Evolutionary conservation across 2,113 vertebrate species (phyloP), one percentile per base, ranked within the genome.

Genomic region (Sander lucioperca): DNA sequence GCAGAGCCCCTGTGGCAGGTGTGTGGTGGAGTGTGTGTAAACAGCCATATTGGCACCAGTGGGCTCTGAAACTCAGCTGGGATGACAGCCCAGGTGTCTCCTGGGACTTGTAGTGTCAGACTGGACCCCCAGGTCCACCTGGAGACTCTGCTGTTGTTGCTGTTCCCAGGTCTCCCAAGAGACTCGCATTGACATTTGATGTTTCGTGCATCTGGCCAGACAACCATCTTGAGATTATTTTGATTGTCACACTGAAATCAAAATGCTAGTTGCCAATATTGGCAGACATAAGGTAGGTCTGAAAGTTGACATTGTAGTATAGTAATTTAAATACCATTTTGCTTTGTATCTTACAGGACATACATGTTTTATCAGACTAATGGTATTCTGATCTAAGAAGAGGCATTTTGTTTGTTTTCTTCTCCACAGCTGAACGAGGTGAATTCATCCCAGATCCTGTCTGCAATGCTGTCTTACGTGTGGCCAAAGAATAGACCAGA

Each of bases 401-500:
- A 50, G 16, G 21, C 11, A 7, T 7, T 89, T 25, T 67, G 64
- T 90, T 88, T 90, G 51, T 93, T 86, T 45, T 74, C 86, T 59
- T 80, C 33, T 83, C 7, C 45, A 82, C 56, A 99, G 98, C 89
- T 99, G 86, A 98, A 96, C 65, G 98, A 99, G 80, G 96, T 98
- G 25, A 95, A 99, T 92, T 95, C 95, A 81, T 50, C 88, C 63
- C 96, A 95, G 91, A 99, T 99, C 84, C 88, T 99, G 64, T 93
- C 93, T 88, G 98, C 97, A 0, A 99, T 99, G 98, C 83, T 99
- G 76, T 95, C 97, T 6, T 98, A 99, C 0, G 97, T 99, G 77
- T 99, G 98, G 98, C 98, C 98, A 66, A 97, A 96, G 70, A 96
- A 99, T 81, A 94, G 97, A 85, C 98, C 98, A 6, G 98, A 99